These are phyloP conservation scores for Monochamus saltuarius DNA, from an alignment of 1,140 invertebrate species.

Conservation along the genomic window DNA sequence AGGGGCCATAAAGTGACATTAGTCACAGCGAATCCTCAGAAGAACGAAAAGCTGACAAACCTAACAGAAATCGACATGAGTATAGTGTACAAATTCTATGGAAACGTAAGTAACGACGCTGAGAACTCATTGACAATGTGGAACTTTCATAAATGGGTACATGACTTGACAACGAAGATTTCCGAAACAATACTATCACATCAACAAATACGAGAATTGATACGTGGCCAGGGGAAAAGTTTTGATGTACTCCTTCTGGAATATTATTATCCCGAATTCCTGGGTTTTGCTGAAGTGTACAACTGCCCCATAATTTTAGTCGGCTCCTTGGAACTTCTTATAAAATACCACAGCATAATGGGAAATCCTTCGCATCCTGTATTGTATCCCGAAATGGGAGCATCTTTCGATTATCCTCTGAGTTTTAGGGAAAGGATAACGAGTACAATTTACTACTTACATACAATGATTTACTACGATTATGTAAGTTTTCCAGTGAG, in stretches of 20 bases:
- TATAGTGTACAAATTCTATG: constrained; percentile 16
- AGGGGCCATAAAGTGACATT: constrained; percentile 29
- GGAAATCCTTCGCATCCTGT: constrained; percentile 13
- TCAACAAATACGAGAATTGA: not conserved
- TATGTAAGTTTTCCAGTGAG: not conserved
- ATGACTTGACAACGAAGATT: not conserved
- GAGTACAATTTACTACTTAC: constrained; percentile 14
- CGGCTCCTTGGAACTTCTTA: constrained; percentile 48
- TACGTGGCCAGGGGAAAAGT: not conserved
- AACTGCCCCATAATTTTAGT: constrained; percentile 27
- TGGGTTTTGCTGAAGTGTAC: constrained; percentile 7
- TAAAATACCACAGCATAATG: constrained; percentile 31
- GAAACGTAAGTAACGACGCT: not conserved
- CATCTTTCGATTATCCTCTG: constrained; percentile 5
- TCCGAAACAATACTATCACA: not conserved
- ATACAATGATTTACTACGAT: not conserved
- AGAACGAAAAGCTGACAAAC: constrained; percentile 20
- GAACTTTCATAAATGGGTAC: not conserved
- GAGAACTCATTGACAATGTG: not conserved
- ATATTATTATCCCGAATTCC: constrained; percentile 33
- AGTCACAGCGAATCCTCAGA: constrained; percentile 32
- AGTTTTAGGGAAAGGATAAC: constrained; percentile 22
- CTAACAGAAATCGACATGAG: constrained; percentile 31
- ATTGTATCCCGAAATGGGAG: not conserved
- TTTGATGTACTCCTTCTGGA: not conserved